Evolutionary conservation across 2,113 vertebrate species (phyloP).

Genomic region (Callipepla squamata): DNA sequence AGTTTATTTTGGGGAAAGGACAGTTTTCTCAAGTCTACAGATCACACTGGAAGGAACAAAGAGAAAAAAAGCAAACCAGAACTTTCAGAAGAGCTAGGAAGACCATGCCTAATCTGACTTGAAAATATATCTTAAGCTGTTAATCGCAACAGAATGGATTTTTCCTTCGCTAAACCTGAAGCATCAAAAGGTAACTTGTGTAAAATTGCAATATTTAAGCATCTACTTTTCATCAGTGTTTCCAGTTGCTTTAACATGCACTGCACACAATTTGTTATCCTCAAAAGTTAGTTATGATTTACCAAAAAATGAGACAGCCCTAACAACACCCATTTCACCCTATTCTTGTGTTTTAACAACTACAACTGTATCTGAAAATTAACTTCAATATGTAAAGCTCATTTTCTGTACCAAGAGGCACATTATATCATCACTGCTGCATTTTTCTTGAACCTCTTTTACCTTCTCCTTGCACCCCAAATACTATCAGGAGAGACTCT

Average conservation of each 20-base stretch:
- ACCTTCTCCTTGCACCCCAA: background rate
- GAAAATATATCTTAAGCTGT: background rate
- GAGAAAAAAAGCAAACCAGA: background rate
- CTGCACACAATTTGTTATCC: background rate
- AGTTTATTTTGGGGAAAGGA: background rate
- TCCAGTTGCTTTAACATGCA: background rate
- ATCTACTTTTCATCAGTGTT: background rate
- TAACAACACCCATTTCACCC: background rate
- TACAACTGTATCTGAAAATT: background rate
- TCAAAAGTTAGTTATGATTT: background rate
- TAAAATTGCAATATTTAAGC: background rate
- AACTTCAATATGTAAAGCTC: background rate
- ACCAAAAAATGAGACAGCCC: background rate
- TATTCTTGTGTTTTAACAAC: background rate
- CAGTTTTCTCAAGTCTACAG: background rate
- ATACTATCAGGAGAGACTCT: background rate
- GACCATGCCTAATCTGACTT: rapidly evolving
- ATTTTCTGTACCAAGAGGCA: background rate
- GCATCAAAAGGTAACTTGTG: background rate
- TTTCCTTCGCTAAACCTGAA: background rate
- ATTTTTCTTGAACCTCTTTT: background rate
- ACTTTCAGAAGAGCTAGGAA: background rate
- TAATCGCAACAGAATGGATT: background rate
- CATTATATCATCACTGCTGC: background rate
- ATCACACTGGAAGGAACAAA: background rate